These are phyloP conservation scores for Prunella fulvescens DNA, from an alignment of 2,113 vertebrate species.

Conservation along the genomic window DNA sequence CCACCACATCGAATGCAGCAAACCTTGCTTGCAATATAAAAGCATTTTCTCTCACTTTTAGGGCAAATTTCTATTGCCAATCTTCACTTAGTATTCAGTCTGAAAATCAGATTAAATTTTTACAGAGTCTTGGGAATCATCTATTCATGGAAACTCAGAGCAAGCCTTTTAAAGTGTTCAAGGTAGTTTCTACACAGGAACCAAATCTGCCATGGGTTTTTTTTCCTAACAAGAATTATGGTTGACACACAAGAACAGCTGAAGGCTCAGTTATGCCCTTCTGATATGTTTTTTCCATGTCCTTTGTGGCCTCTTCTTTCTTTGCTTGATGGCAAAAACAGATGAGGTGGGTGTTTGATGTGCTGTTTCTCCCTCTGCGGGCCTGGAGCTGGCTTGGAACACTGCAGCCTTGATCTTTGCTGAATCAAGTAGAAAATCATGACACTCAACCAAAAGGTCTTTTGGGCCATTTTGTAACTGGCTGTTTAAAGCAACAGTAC, in stretches of 20 bases:
- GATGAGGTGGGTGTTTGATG: slow-evolving; percentile 5
- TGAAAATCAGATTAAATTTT: slow-evolving; percentile 7
- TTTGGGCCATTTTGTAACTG: neutral
- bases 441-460: neutral
- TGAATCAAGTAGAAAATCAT: neutral
- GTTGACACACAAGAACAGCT: neutral
- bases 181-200: neutral
- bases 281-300: neutral
- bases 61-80: neutral
- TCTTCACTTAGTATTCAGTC: neutral
- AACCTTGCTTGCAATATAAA: neutral
- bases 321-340: slow-evolving; percentile 13
- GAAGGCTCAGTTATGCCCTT: neutral
- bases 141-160: neutral
- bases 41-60: neutral
- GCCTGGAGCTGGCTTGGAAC: neutral
- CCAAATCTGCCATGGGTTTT: neutral
- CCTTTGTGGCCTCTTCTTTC: slow-evolving; percentile 1
- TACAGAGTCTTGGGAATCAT: neutral
- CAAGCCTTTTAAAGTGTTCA: neutral
- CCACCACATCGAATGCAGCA: neutral
- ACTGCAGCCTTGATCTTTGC: neutral
- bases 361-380: neutral
- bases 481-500: neutral
- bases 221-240: neutral